These are phyloP conservation scores for Drosophila arizonae DNA, from an alignment of 1,140 invertebrate genomes.

Conservation along the genomic window DNA sequence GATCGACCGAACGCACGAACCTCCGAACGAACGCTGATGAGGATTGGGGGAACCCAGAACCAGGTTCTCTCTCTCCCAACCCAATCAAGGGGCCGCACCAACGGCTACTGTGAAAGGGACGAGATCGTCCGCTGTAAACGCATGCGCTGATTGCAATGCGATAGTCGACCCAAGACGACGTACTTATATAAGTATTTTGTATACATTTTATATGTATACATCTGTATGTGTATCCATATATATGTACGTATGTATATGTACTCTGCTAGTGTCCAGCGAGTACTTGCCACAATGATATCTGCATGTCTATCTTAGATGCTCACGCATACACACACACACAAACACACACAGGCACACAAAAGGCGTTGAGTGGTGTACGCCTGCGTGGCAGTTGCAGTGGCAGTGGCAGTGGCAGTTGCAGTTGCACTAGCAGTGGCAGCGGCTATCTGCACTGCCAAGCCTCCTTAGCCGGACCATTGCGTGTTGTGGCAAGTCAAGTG, in stretches of 20 bases:
- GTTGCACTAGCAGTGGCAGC: constrained; percentile 15
- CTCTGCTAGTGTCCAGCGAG: constrained; percentile 76
- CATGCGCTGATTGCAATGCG: constrained; percentile 79
- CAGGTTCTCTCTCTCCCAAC: constrained; percentile 37
- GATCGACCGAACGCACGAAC: constrained; percentile 25
- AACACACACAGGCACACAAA: constrained; percentile 31
- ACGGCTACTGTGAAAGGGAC: constrained; percentile 76
- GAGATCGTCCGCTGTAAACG: constrained; percentile 74
- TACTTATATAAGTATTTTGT: constrained; percentile 44
- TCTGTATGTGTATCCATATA: neutral
- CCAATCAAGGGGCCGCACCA: constrained; percentile 23
- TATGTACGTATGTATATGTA: constrained; percentile 41
- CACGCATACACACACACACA: constrained; percentile 47
- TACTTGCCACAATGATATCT: constrained; percentile 82
- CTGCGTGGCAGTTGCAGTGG: constrained; percentile 61
- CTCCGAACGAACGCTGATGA: constrained; percentile 58
- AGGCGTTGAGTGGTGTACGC: constrained; percentile 80
- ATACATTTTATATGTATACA: constrained; percentile 2
- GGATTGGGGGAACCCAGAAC: constrained; percentile 35
- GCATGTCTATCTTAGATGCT: constrained; percentile 81
- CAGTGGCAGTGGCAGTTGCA: constrained; percentile 37
- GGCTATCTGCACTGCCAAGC: constrained; percentile 52
- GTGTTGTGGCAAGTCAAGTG: constrained; percentile 80
- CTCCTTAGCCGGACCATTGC: constrained; percentile 63
- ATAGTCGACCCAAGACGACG: constrained; percentile 56